Percentiles rank a stretch among this genome's conserved stretches.
Conservation (phyloP, 2,888 invertebrate genomes). For the Meteorus colon region DNA sequence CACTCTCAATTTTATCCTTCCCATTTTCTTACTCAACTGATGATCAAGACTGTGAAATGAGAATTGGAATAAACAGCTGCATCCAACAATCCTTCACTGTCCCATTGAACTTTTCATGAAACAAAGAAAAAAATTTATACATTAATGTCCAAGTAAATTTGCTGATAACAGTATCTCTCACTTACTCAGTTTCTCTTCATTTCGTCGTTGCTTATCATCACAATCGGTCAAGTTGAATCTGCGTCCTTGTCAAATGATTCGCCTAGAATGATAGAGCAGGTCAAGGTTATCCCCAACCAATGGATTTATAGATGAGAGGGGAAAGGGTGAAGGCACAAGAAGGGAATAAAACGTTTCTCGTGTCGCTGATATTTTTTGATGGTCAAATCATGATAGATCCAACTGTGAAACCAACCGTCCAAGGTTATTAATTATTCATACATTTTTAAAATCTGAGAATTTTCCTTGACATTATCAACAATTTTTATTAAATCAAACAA, state of each 20-base stretch:
- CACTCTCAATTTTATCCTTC: too few species aligned
- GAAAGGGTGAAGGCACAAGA: constrained; percentile 5
- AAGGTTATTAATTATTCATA: constrained; percentile 1
- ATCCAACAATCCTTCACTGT: too few species aligned
- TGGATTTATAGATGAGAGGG: neutral
- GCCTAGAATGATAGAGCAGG: constrained; percentile 57
- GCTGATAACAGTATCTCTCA: neutral
- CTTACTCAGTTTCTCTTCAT: neutral
- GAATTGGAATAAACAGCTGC: too few species aligned
- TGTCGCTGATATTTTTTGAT: constrained; percentile 51
- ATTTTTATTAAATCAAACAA: neutral
- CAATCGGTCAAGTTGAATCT: constrained; percentile 64
- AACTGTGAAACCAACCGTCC: neutral
- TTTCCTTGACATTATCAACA: constrained; percentile 9
- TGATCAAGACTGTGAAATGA: too few species aligned
- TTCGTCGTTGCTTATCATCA: constrained; percentile 43
- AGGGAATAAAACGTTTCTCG: constrained; percentile 14
- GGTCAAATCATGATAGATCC: constrained; percentile 30
- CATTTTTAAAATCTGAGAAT: neutral
- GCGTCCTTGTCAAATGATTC: constrained; percentile 60
- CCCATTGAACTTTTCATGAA: too few species aligned
- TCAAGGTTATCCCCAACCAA: constrained; percentile 58
- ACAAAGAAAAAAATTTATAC: neutral
- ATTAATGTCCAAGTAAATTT: neutral
- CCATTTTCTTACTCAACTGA: too few species aligned